Evolutionary conservation across 1,140 invertebrate species (phyloP), one percentile per base, ranked within the genome.

Genomic region (Melitaea cinxia): DNA sequence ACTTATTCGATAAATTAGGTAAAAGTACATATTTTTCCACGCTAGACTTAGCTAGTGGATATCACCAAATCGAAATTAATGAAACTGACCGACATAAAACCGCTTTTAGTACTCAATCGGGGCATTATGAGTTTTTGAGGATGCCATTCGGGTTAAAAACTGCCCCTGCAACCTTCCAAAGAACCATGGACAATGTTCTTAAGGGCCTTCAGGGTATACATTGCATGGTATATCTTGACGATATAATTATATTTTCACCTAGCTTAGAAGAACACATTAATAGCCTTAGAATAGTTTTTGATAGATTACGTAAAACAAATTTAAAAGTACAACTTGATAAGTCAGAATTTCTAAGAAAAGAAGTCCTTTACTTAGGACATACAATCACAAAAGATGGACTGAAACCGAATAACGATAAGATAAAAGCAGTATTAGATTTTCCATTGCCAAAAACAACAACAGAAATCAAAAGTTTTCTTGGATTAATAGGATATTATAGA

Each of bases 141-240:
- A 62, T 70, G 54, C 58, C 68, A 0, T 70, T 68, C 42, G 68
- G 68, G 0, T 49, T 68, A 12, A 73, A 73, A 24, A 70, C 65
- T 17, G 65, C 65, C 21, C 68, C 68, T 0, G 68, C 68, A 0
- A 74, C 59, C 7, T 70, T 74, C 14, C 68, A 72, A 33, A 52
- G 57, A 26, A 54, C 56, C 0, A 72, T 72, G 52, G 56, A 72
- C 9, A 72, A 57, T 24, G 62, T 74, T 12, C n/a, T n/a, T n/a
- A n/a, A n/a, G n/a, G n/a, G n/a, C n/a, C n/a, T n/a, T n/a, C n/a
- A n/a, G n/a, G n/a, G n/a, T n/a, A n/a, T n/a, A n/a, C n/a, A n/a
- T n/a, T n/a, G n/a, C n/a, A n/a, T n/a, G n/a, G n/a, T n/a, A n/a
- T n/a, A n/a, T n/a, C n/a, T n/a, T n/a, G n/a, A n/a, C n/a, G n/a